phyloP scores from a whole-genome alignment of 2,888 invertebrate species.

The Aspidapion aeneum region DNA sequence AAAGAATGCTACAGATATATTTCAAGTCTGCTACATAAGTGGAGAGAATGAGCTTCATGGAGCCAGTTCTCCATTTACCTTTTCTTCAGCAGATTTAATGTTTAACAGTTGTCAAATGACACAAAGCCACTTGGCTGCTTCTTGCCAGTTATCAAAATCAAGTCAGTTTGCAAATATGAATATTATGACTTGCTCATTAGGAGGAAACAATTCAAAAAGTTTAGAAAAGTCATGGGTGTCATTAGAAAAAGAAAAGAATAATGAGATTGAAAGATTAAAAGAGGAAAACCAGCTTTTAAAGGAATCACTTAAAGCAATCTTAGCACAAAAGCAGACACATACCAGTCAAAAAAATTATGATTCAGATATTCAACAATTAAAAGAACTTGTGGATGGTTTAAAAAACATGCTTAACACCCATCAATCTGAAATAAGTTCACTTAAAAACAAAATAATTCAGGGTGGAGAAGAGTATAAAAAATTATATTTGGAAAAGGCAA shows the following conservation, averaged over 20 bases:
- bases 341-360: slow-evolving; percentile 27
- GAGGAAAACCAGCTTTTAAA: slow-evolving; percentile 37
- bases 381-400: slow-evolving; percentile 29
- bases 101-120: neutral
- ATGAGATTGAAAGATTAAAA: slow-evolving; percentile 31
- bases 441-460: slow-evolving; percentile 35
- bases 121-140: neutral
- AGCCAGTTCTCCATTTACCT: slow-evolving; percentile 43
- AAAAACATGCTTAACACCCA: slow-evolving; percentile 32
- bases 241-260: slow-evolving; percentile 10
- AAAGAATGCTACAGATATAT: slow-evolving; percentile 37
- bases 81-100: slow-evolving; percentile 22
- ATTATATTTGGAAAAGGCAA: slow-evolving; percentile 32
- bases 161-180: neutral
- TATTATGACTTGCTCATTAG: neutral
- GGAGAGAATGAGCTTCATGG: slow-evolving; percentile 42
- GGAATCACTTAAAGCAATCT: slow-evolving; percentile 30
- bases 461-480: slow-evolving; percentile 34
- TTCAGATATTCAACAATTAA: slow-evolving; percentile 32
- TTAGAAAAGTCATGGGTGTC: slow-evolving; percentile 5
- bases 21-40: slow-evolving; percentile 44
- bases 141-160: neutral
- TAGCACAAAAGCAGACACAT: slow-evolving; percentile 22
- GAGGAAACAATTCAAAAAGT: neutral
- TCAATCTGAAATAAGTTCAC: slow-evolving; percentile 37